Conservation (phyloP, 2,888 invertebrate genomes). For the Anthoptus insignis region DNA sequence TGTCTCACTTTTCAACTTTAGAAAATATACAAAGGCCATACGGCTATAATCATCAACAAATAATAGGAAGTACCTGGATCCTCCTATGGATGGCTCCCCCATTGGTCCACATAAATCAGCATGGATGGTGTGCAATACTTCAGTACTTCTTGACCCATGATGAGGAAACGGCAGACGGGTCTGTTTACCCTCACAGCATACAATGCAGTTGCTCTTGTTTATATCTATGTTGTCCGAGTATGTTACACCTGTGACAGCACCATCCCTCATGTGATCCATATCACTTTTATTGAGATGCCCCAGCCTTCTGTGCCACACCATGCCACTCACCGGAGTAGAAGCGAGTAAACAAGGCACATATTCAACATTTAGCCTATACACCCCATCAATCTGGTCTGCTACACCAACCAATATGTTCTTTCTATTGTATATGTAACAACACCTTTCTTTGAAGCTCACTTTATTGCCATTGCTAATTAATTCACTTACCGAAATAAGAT, state of each 20-base stretch:
- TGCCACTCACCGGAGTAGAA: background rate
- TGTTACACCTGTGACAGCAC: constrained; percentile 27
- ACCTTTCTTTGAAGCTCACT: constrained; percentile 33
- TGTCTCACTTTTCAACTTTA: background rate
- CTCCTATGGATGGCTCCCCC: constrained; percentile 7
- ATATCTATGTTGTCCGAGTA: constrained; percentile 13
- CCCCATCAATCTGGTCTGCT: constrained; percentile 37
- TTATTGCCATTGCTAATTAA: constrained; percentile 38
- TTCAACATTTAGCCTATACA: constrained; percentile 35
- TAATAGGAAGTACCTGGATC: constrained; percentile 7
- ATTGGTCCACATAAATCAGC: constrained; percentile 43
- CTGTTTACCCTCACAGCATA: constrained; percentile 41
- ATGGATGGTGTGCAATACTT: constrained; percentile 43
- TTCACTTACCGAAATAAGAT: constrained; percentile 45
- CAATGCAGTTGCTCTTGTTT: constrained; percentile 24
- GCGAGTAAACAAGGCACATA: background rate
- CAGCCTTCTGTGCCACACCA: constrained; percentile 8
- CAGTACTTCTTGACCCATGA: constrained; percentile 26
- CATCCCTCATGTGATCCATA: constrained; percentile 32
- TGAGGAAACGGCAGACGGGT: constrained; percentile 31
- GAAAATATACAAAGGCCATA: constrained; percentile 6
- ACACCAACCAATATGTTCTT: constrained; percentile 32
- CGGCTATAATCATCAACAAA: constrained; percentile 14
- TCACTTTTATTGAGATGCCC: constrained; percentile 43
- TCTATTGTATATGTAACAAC: constrained; percentile 34